phyloP scores from a whole-genome alignment of 2,113 vertebrate genomes.

The Mobula birostris region DNA sequence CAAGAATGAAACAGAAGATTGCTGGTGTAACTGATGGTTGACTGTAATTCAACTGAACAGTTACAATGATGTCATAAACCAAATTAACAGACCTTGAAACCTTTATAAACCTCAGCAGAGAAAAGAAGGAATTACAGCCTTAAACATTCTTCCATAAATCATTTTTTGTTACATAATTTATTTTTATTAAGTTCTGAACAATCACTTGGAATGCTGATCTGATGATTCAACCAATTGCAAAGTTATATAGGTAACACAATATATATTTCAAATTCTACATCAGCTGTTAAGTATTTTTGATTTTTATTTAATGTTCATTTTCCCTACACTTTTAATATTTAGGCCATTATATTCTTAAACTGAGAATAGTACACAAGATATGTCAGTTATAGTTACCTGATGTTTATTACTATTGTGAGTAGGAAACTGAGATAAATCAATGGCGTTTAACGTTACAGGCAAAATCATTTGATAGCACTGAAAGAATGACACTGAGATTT shows the following conservation, averaged over 20 bases:
- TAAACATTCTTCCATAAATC: not conserved
- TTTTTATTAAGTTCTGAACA: not conserved
- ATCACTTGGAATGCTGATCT: not conserved
- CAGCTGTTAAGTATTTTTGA: not conserved
- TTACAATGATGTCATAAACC: not conserved
- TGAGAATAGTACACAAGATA: not conserved
- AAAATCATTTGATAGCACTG: not conserved
- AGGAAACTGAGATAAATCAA: not conserved
- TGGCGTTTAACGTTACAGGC: not conserved
- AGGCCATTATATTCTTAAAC: not conserved
- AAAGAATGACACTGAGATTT: not conserved
- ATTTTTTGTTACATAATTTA: not conserved
- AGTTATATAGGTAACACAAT: no score
- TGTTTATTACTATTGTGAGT: not conserved
- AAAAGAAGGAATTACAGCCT: not conserved
- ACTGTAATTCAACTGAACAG: conserved; percentile 10
- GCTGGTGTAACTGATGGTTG: not conserved
- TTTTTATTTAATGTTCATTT: not conserved
- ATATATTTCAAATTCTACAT: not conserved
- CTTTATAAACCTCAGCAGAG: not conserved
- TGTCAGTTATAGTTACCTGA: not conserved
- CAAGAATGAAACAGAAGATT: not conserved
- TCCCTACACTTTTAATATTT: not conserved
- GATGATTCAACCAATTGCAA: not conserved
- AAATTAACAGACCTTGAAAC: not conserved